Evolutionary conservation across 2,113 vertebrate genomes (phyloP).

Genomic region (Nettapus auritus): DNA sequence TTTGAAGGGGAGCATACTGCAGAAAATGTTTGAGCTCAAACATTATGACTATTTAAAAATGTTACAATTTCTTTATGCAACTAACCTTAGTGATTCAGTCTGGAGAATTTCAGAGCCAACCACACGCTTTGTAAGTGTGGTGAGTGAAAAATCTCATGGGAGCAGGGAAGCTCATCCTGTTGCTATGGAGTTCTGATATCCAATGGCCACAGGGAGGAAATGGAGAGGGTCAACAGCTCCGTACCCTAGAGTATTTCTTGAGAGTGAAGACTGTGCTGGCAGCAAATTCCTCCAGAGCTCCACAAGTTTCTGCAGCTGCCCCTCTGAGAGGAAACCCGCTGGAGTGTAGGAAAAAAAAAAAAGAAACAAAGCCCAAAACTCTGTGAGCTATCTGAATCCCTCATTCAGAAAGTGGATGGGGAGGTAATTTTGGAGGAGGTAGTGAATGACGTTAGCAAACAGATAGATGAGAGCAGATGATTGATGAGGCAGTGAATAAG

Average conservation of each 20-base stretch:
- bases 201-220: background rate
- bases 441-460: background rate
- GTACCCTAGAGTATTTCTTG: background rate
- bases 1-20: background rate
- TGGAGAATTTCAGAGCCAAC: background rate
- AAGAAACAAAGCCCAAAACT: background rate
- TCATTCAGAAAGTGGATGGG: background rate
- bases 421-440: background rate
- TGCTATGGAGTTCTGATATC: background rate
- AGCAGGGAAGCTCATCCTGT: background rate
- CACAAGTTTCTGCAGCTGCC: background rate
- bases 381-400: background rate
- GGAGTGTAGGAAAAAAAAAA: background rate
- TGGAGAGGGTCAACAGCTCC: background rate
- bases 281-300: background rate
- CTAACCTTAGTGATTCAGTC: background rate
- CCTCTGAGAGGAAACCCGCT: background rate
- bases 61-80: background rate
- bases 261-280: background rate
- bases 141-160: background rate
- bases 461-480: background rate
- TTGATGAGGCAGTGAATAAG: slow-evolving; percentile 19
- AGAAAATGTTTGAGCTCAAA: background rate
- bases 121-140: background rate
- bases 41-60: background rate